These are phyloP conservation scores for Ahaetulla prasina DNA, from an alignment of 2,113 vertebrate genomes.

Conservation along the genomic window DNA sequence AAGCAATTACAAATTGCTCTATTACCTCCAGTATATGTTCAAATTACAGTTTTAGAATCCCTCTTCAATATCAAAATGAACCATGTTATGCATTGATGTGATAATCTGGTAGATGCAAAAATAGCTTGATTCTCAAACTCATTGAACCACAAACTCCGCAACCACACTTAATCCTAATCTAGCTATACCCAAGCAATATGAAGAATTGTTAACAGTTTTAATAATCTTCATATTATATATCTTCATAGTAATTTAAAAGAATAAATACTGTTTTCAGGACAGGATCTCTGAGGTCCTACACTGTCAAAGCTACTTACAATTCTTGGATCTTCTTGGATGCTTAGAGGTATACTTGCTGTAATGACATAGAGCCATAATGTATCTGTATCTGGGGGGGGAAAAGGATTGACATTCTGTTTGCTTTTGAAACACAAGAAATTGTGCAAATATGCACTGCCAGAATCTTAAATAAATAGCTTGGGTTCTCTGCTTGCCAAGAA, in stretches of 20 bases:
- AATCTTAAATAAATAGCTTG: background rate
- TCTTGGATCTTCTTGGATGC: background rate
- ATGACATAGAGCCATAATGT: background rate
- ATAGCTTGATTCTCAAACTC: background rate
- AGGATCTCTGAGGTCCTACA: background rate
- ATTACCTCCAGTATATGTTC: background rate
- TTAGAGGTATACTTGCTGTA: background rate
- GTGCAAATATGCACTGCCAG: background rate
- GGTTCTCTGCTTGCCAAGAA: background rate
- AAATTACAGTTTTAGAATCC: background rate
- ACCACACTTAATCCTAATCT: background rate
- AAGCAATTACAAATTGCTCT: background rate
- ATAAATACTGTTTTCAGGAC: background rate
- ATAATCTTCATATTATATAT: background rate
- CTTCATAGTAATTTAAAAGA: background rate
- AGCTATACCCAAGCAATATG: background rate
- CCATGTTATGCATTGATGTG: background rate
- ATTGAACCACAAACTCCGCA: background rate
- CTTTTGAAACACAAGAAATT: background rate
- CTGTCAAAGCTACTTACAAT: background rate
- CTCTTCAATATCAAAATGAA: background rate
- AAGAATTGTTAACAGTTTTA: background rate
- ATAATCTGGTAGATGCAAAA: background rate
- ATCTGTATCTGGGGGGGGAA: background rate
- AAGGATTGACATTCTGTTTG: background rate